phyloP scores from a whole-genome alignment of 2,888 invertebrate species.

The Cynaeus angustus region DNA sequence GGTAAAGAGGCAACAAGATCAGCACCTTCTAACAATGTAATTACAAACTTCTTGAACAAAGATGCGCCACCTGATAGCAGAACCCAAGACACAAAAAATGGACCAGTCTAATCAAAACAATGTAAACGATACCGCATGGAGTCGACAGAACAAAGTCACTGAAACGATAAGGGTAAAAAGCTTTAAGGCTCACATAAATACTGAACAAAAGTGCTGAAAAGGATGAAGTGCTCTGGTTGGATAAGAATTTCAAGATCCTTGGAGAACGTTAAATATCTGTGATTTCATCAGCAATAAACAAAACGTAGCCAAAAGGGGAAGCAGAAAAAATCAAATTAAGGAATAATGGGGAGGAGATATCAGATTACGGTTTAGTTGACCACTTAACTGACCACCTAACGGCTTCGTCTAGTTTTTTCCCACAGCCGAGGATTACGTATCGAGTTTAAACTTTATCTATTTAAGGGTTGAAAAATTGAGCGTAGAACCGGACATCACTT shows the following conservation, averaged over 20 bases:
- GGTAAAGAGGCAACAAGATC: conserved; percentile 57
- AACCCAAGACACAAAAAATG: conserved; percentile 54
- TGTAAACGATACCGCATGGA: conserved; percentile 60
- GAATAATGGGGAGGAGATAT: conserved; percentile 38
- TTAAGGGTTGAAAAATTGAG: conserved; percentile 51
- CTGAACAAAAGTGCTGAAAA: conserved; percentile 25
- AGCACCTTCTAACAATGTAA: conserved; percentile 59
- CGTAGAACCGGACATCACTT: conserved; percentile 50
- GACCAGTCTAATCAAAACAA: conserved; percentile 64
- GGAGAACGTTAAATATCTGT: conserved; percentile 21
- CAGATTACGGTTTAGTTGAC: conserved; percentile 44
- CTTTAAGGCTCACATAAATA: conserved; percentile 30
- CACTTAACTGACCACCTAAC: conserved; percentile 57
- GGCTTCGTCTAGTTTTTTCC: conserved; percentile 48
- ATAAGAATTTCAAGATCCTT: conserved; percentile 47
- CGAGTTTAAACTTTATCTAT: conserved; percentile 48
- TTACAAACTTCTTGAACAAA: conserved; percentile 64
- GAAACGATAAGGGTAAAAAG: conserved; percentile 26
- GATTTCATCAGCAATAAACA: conserved; percentile 4
- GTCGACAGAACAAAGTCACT: conserved; percentile 22
- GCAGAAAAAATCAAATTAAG: conserved; percentile 25
- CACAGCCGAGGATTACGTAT: conserved; percentile 50
- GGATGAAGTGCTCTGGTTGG: conserved; percentile 23
- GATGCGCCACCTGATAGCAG: conserved; percentile 61
- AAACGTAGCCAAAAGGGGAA: conserved; percentile 1